Evolutionary conservation across 1,140 invertebrate genomes (phyloP).

Genomic region (Hermatobates lingyangjiaoensis): DNA sequence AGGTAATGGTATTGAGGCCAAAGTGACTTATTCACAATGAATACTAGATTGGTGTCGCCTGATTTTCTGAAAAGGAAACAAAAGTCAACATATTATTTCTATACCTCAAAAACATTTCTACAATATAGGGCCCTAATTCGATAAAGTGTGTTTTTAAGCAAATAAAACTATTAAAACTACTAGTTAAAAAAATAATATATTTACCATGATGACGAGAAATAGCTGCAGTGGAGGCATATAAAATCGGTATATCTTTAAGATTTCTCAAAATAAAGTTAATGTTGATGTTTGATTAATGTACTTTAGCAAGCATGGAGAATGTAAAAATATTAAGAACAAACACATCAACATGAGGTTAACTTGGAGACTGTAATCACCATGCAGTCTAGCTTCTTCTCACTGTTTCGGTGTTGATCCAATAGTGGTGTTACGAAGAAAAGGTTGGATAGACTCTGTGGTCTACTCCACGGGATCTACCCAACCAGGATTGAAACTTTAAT

Average conservation of each 20-base stretch:
- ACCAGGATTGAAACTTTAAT: too few species aligned
- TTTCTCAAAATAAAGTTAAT: background rate
- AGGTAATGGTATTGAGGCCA: conserved; percentile 65
- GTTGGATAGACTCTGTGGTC: too few species aligned
- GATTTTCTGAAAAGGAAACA: conserved; percentile 32
- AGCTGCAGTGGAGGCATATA: background rate
- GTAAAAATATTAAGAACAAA: too few species aligned
- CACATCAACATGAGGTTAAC: too few species aligned
- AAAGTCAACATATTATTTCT: background rate
- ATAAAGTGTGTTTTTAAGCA: background rate
- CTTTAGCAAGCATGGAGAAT: too few species aligned
- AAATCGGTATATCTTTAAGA: background rate
- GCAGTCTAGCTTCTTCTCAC: too few species aligned
- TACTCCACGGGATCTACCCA: too few species aligned
- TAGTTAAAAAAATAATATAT: background rate
- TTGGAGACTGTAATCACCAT: too few species aligned
- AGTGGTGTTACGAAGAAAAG: too few species aligned
- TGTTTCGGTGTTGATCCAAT: too few species aligned
- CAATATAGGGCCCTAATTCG: background rate
- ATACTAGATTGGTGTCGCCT: conserved; percentile 47
- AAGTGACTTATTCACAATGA: conserved; percentile 46
- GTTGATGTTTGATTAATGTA: too few species aligned
- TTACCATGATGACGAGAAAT: background rate
- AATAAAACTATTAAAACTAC: background rate
- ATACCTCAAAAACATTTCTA: background rate